Evolutionary conservation across 2,113 vertebrate genomes (phyloP).

Genomic region (Podarcis muralis): DNA sequence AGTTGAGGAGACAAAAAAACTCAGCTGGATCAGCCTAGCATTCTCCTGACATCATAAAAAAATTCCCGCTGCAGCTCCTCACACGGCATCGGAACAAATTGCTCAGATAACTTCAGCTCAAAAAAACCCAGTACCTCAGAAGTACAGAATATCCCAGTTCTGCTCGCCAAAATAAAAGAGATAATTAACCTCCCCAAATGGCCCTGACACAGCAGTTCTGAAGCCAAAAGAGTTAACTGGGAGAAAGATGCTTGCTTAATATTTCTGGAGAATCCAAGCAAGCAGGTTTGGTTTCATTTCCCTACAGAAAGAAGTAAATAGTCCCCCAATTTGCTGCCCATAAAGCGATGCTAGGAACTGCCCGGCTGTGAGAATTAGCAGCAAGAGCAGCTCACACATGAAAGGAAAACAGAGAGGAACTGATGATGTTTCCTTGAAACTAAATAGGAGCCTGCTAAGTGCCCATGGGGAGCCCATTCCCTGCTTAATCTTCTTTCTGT

Average conservation of each 20-base stretch:
- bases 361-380: conserved; percentile 45
- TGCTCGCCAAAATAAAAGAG: conserved; percentile 27
- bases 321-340: conserved; percentile 16
- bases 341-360: conserved; percentile 45
- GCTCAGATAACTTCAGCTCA: conserved; percentile 22
- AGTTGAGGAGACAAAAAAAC: background rate
- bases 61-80: rapidly evolving
- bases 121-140: conserved; percentile 15
- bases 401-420: conserved; percentile 44
- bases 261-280: conserved; percentile 38
- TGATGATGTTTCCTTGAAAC: conserved; percentile 50
- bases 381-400: conserved; percentile 22
- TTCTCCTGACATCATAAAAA: background rate
- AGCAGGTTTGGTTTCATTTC: conserved; percentile 28
- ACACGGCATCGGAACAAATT: conserved; percentile 27
- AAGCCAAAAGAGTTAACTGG: conserved; percentile 58
- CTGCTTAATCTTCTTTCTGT: conserved; percentile 57
- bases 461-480: conserved; percentile 34
- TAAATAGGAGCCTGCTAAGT: conserved; percentile 55
- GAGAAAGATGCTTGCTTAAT: conserved; percentile 47
- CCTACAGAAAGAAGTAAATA: conserved; percentile 19
- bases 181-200: conserved; percentile 62
- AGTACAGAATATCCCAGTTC: conserved; percentile 40
- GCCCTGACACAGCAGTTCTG: conserved; percentile 53
- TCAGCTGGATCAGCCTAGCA: background rate